Evolutionary conservation across 2,888 invertebrate species (phyloP).

Genomic region (Acanthacorydalis orientalis): DNA sequence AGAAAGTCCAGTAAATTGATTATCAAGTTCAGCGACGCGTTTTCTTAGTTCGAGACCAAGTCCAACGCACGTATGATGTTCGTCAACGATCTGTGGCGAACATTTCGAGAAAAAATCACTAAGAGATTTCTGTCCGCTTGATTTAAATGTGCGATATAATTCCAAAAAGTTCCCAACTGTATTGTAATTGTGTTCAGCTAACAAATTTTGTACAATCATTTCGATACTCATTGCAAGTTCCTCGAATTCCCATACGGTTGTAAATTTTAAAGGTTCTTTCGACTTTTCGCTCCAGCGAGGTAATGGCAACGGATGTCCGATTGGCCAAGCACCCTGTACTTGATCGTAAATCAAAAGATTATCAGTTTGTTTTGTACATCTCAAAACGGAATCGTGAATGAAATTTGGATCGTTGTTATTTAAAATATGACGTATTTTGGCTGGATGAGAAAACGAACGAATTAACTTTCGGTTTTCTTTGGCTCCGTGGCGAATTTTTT

Average conservation of each 20-base stretch:
- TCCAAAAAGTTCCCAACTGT: constrained; percentile 71
- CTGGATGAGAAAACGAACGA: not conserved
- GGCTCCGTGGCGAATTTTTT: not conserved
- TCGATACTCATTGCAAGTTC: constrained; percentile 65
- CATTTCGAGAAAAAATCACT: constrained; percentile 61
- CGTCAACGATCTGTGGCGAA: constrained; percentile 56
- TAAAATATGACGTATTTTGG: constrained; percentile 3
- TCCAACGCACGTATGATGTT: constrained; percentile 79
- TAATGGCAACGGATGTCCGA: constrained; percentile 54
- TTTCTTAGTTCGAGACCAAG: constrained; percentile 64
- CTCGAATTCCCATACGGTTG: constrained; percentile 50
- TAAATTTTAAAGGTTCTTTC: constrained; percentile 31
- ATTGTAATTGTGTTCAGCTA: constrained; percentile 77
- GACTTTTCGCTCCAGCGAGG: constrained; percentile 48
- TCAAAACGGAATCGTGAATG: no score
- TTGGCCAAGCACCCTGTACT: constrained; percentile 41
- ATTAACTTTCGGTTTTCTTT: not conserved
- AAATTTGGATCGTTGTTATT: no score
- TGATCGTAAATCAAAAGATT: constrained; percentile 23
- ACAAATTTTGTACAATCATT: constrained; percentile 57
- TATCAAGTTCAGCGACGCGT: constrained; percentile 40
- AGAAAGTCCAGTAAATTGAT: constrained; percentile 49
- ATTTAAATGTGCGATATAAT: constrained; percentile 45
- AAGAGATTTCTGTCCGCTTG: constrained; percentile 43
- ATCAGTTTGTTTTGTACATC: no score